phyloP scores from a whole-genome alignment of 2,113 vertebrate genomes.

The Terrapene triunguis region DNA sequence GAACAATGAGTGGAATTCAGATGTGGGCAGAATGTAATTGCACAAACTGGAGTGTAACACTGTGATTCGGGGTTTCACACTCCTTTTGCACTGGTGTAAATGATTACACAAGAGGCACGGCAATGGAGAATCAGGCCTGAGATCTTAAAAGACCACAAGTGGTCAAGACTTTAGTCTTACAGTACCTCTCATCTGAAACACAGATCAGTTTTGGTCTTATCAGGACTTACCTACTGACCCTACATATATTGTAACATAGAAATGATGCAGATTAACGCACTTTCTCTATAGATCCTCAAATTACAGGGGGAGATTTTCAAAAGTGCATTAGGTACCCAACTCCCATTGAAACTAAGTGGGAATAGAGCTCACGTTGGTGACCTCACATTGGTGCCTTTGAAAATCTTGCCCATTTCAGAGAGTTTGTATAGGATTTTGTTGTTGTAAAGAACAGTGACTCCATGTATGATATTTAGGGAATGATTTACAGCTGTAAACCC shows the following conservation, averaged over 20 bases:
- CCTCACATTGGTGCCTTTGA: not conserved
- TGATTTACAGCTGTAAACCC: not conserved
- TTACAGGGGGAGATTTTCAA: not conserved
- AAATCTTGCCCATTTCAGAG: not conserved
- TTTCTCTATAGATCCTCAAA: not conserved
- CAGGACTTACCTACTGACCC: not conserved
- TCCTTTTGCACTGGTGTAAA: not conserved
- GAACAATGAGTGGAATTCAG: not conserved
- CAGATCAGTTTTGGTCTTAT: not conserved
- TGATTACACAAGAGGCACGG: not conserved
- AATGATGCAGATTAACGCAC: not conserved
- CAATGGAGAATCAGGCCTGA: not conserved
- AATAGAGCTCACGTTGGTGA: not conserved
- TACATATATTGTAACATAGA: not conserved
- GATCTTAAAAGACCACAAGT: not conserved
- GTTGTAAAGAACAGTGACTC: not conserved
- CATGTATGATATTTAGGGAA: not conserved
- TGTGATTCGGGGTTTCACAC: not conserved
- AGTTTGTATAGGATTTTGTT: not conserved
- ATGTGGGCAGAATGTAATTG: not conserved
- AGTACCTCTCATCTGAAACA: not conserved
- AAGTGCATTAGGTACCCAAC: not conserved
- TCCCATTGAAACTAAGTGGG: not conserved
- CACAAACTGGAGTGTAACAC: not conserved
- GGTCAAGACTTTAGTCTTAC: not conserved